Conservation (phyloP, 2,113 vertebrate genomes). For the Laticauda laticaudata region DNA sequence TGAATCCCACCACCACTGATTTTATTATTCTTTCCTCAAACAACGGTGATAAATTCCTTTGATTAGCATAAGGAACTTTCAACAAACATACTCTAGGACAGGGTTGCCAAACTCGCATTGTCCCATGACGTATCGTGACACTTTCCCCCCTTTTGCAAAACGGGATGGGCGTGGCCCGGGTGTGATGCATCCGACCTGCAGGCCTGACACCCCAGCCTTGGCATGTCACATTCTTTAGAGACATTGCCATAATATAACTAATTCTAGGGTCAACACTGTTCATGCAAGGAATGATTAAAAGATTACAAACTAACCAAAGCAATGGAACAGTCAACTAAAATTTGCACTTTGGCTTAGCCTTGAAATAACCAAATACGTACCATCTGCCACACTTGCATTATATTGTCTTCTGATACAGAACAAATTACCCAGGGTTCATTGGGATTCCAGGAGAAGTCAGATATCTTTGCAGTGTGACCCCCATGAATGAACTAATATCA, state of each 20-base stretch:
- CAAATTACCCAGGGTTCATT: slow-evolving; percentile 99
- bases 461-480: slow-evolving; percentile 97
- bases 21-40: background rate
- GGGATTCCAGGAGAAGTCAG: slow-evolving; percentile 98
- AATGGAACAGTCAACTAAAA: background rate
- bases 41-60: background rate
- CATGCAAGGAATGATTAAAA: background rate
- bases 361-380: slow-evolving; percentile 66
- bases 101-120: too few relatives aligned
- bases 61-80: background rate
- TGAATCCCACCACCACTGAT: background rate
- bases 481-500: slow-evolving; percentile 90
- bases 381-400: slow-evolving; percentile 99
- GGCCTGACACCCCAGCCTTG: too few relatives aligned
- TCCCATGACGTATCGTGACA: too few relatives aligned
- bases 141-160: too few relatives aligned
- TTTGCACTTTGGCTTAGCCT: background rate
- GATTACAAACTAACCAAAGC: background rate
- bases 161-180: too few relatives aligned
- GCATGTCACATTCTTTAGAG: background rate
- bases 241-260: background rate
- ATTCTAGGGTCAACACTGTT: background rate
- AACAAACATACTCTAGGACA: background rate
- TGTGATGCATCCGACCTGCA: too few relatives aligned
- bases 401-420: slow-evolving; percentile 99